phyloP scores from a whole-genome alignment of 2,888 invertebrate species.

The Tiphia femorata region DNA sequence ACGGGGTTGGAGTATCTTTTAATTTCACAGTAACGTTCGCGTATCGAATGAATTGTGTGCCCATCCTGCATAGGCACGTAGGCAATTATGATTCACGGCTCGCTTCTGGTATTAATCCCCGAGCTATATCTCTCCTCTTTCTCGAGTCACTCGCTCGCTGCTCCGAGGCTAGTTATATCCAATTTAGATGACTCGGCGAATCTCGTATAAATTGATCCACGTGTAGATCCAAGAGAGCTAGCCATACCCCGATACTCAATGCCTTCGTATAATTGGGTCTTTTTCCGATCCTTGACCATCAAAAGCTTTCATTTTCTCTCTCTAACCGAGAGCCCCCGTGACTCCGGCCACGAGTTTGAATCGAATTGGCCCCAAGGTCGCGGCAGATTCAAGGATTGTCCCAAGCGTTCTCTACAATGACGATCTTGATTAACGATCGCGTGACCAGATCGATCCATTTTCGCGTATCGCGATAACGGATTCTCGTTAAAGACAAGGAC shows the following conservation, averaged over 20 bases:
- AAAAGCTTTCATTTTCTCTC: slow-evolving; percentile 29
- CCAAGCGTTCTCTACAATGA: slow-evolving; percentile 1
- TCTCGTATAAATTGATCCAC: slow-evolving; percentile 39
- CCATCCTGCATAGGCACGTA: too few relatives aligned
- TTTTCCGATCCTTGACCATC: slow-evolving; percentile 33
- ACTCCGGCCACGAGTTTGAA: too few relatives aligned
- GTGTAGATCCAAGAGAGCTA: slow-evolving; percentile 38
- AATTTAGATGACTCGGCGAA: slow-evolving; percentile 42
- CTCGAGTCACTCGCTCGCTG: too few relatives aligned
- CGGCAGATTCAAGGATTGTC: neutral
- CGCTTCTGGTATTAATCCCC: neutral
- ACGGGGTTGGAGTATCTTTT: too few relatives aligned
- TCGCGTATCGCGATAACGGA: too few relatives aligned
- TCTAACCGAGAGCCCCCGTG: slow-evolving; percentile 16
- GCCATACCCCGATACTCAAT: slow-evolving; percentile 48
- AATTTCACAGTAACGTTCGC: too few relatives aligned
- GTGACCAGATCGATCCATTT: neutral
- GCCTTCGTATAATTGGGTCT: slow-evolving; percentile 50
- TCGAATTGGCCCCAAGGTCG: too few relatives aligned
- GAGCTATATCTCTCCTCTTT: neutral
- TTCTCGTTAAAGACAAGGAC: too few relatives aligned
- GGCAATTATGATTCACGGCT: too few relatives aligned
- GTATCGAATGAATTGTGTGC: too few relatives aligned
- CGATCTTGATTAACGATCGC: slow-evolving; percentile 39
- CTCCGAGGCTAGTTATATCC: slow-evolving; percentile 18